phyloP scores from a whole-genome alignment of 2,797 vertebrate species.

The Bovichtus variegatus region DNA sequence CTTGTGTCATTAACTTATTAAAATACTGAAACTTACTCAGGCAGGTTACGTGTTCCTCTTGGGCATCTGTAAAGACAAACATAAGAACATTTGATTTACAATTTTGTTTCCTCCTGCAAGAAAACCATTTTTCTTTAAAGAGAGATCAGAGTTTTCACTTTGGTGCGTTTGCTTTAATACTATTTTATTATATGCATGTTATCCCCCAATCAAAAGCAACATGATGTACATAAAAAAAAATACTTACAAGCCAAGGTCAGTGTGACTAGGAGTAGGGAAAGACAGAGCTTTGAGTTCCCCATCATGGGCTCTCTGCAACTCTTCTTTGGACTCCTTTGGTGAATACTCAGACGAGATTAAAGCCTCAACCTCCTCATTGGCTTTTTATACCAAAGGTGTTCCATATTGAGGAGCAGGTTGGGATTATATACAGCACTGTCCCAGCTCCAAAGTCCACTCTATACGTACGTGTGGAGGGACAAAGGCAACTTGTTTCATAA shows the following conservation, averaged over 20 bases:
- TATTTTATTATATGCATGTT: not conserved
- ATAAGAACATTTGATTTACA: not conserved
- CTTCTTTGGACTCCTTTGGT: not conserved
- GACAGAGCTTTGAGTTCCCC: slow-evolving; percentile 25
- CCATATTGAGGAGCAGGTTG: not conserved
- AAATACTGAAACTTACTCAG: slow-evolving; percentile 23
- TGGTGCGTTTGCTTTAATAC: not conserved
- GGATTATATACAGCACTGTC: slow-evolving; percentile 39
- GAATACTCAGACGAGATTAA: slow-evolving; percentile 25
- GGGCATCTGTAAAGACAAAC: slow-evolving; percentile 19
- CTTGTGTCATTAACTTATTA: not conserved
- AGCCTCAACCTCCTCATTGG: not conserved
- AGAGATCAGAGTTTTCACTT: not conserved
- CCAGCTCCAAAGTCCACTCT: slow-evolving; percentile 76
- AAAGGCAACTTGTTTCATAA: slow-evolving; percentile 66
- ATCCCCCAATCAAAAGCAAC: not conserved
- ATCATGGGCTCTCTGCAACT: slow-evolving; percentile 12
- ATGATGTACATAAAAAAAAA: not conserved
- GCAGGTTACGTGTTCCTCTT: slow-evolving; percentile 8
- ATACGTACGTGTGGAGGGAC: slow-evolving; percentile 68
- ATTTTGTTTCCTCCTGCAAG: not conserved
- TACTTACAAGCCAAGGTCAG: slow-evolving; percentile 22
- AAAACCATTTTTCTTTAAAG: not conserved
- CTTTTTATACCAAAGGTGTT: slow-evolving; percentile 25
- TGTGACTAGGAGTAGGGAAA: slow-evolving; percentile 11